Evolutionary conservation across 1,140 invertebrate genomes (phyloP).

Genomic region (Drosophila subpulchrella): DNA sequence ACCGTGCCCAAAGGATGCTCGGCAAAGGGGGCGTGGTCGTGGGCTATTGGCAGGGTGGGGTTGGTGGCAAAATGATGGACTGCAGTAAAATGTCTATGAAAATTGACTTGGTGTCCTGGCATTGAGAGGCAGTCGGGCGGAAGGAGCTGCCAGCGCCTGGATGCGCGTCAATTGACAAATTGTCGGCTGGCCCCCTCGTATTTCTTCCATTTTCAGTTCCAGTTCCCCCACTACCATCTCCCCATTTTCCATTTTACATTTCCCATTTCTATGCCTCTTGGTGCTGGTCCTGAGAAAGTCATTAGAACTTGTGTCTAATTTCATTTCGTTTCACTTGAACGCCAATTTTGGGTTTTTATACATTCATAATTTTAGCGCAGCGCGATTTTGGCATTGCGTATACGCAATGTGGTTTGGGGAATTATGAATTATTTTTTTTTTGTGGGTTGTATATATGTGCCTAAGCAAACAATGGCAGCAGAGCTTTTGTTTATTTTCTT

Average conservation of each 20-base stretch:
- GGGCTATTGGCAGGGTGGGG: too few species aligned
- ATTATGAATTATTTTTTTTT: too few species aligned
- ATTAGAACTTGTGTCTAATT: conserved; percentile 70
- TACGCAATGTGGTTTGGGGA: conserved; percentile 47
- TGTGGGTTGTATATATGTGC: too few species aligned
- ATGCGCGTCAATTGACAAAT: conserved; percentile 79
- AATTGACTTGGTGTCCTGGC: conserved; percentile 55
- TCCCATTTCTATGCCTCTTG: not conserved
- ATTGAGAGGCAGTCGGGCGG: conserved; percentile 71
- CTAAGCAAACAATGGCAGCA: conserved; percentile 70
- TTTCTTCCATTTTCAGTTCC: not conserved
- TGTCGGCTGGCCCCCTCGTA: conserved; percentile 32
- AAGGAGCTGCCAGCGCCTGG: conserved; percentile 73
- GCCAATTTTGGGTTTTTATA: conserved; percentile 62
- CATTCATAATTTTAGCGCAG: conserved; percentile 36
- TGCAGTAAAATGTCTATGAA: conserved; percentile 70
- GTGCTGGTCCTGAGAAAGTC: conserved; percentile 39
- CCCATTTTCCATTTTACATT: not conserved
- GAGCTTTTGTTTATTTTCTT: conserved; percentile 75
- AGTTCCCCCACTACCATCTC: too few species aligned
- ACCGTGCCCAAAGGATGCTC: conserved; percentile 24
- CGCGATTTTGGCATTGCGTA: conserved; percentile 41
- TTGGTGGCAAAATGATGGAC: conserved; percentile 36
- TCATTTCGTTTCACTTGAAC: conserved; percentile 75
- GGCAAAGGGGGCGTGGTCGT: not conserved